phyloP scores from a whole-genome alignment of 2,113 vertebrate genomes.

The Urocynchramus pylzowi region DNA sequence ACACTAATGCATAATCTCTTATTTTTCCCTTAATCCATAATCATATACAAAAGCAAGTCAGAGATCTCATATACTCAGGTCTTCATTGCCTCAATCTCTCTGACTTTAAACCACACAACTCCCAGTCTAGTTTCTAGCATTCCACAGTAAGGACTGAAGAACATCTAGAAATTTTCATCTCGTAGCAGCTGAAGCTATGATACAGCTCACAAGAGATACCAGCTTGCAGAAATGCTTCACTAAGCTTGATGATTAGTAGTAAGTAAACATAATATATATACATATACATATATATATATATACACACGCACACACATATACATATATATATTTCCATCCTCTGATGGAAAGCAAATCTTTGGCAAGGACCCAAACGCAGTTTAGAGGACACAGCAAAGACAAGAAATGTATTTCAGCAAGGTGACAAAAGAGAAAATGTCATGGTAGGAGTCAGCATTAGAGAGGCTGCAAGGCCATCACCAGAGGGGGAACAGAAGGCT shows the following conservation, averaged over 20 bases:
- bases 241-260: background rate
- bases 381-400: background rate
- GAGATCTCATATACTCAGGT: background rate
- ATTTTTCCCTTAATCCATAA: background rate
- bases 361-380: background rate
- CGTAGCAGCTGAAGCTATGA: background rate
- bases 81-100: background rate
- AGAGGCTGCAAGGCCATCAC: background rate
- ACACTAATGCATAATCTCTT: background rate
- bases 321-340: background rate
- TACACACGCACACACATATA: too few relatives aligned
- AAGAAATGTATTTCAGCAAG: accelerated
- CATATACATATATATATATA: accelerated
- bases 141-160: background rate
- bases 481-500: background rate
- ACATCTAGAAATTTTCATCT: background rate
- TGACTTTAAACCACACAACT: background rate
- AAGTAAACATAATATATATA: background rate
- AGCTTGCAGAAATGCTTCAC: background rate
- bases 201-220: background rate
- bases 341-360: background rate
- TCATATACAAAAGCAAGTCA: background rate
- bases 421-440: background rate
- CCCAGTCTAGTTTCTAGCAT: background rate
- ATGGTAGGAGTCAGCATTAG: accelerated